Evolutionary conservation across 2,888 invertebrate genomes (phyloP).

Genomic region (Phlogophora meticulosa): DNA sequence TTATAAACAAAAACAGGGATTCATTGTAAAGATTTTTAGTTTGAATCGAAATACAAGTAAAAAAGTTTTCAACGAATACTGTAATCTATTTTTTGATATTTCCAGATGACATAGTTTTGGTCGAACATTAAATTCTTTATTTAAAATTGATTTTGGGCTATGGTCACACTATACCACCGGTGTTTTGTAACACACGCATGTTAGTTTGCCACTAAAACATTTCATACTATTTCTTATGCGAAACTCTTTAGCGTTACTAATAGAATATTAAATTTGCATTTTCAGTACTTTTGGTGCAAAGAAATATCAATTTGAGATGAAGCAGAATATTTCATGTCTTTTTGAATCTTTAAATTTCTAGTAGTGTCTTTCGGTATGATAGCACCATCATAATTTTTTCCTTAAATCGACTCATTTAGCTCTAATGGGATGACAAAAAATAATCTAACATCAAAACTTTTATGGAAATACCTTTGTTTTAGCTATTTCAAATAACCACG

Average conservation of each 20-base stretch:
- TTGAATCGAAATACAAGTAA: too few relatives aligned
- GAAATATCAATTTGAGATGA: too few relatives aligned
- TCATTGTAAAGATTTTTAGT: not conserved
- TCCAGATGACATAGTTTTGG: not conserved
- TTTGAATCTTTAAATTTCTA: too few relatives aligned
- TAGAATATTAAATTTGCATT: too few relatives aligned
- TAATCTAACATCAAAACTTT: not conserved
- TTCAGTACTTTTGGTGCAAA: too few relatives aligned
- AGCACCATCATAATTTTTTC: not conserved
- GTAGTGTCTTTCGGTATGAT: not conserved
- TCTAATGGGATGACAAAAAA: not conserved
- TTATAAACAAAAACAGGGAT: not conserved
- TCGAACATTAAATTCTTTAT: too few relatives aligned
- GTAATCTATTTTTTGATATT: not conserved
- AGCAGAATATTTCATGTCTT: too few relatives aligned
- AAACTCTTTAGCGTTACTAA: not conserved
- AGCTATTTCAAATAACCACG: conserved; percentile 16
- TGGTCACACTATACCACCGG: too few relatives aligned
- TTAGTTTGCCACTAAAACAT: not conserved
- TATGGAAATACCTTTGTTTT: conserved; percentile 34
- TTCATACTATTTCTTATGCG: not conserved
- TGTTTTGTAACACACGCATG: not conserved
- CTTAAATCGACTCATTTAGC: not conserved
- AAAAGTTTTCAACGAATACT: not conserved
- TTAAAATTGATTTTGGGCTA: too few relatives aligned